Conservation (phyloP, 2,888 invertebrate species). For the Chorisops tibialis region DNA sequence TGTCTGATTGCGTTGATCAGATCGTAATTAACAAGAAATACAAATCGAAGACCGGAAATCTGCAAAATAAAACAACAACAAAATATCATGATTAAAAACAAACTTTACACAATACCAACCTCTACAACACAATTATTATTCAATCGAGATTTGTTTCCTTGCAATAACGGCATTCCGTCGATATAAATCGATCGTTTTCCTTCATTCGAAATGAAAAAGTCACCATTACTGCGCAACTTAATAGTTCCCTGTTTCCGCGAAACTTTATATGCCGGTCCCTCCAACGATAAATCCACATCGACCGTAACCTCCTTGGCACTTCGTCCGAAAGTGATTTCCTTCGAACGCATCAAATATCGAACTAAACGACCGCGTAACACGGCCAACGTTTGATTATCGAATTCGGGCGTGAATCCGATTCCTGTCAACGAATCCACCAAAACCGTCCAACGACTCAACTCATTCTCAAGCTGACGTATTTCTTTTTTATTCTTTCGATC, state of each 20-base stretch:
- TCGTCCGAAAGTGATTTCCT: slow-evolving; percentile 91
- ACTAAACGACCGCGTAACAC: slow-evolving; percentile 88
- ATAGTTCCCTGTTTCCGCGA: slow-evolving; percentile 92
- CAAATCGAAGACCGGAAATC: slow-evolving; percentile 88
- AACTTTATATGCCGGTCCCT: slow-evolving; percentile 92
- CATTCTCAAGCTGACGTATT: slow-evolving; percentile 84
- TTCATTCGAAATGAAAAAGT: slow-evolving; percentile 92
- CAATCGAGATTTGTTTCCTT: slow-evolving; percentile 84
- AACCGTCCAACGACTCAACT: slow-evolving; percentile 86
- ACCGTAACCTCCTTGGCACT: slow-evolving; percentile 83
- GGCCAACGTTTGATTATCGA: slow-evolving; percentile 91
- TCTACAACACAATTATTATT: slow-evolving; percentile 94
- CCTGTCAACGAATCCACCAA: slow-evolving; percentile 87
- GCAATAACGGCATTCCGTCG: slow-evolving; percentile 85
- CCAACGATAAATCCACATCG: slow-evolving; percentile 89
- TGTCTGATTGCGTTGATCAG: slow-evolving; percentile 84
- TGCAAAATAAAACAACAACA: slow-evolving; percentile 41
- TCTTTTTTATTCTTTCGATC: slow-evolving; percentile 79
- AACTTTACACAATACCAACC: slow-evolving; percentile 54
- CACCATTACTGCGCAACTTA: slow-evolving; percentile 83
- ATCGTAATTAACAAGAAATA: slow-evolving; percentile 90
- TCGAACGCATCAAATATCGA: slow-evolving; percentile 88
- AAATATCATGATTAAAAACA: slow-evolving; percentile 13
- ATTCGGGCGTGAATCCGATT: slow-evolving; percentile 73
- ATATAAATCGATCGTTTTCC: slow-evolving; percentile 93